phyloP scores from a whole-genome alignment of 2,797 vertebrate genomes.

The Rhinella marina region DNA sequence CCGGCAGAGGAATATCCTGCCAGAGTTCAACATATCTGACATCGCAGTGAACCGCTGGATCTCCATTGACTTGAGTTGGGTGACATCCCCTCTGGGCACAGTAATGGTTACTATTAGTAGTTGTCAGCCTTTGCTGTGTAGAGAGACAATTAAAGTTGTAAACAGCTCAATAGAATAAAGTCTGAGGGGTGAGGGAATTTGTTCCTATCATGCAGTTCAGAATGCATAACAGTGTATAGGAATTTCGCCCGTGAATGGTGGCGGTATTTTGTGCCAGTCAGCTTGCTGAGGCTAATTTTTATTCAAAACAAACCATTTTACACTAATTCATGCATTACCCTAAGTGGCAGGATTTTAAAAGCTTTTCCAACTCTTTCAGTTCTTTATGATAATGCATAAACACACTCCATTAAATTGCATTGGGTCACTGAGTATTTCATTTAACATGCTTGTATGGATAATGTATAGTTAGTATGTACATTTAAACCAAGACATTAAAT shows the following conservation, averaged over 20 bases:
- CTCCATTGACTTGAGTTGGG: neutral
- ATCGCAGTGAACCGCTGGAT: too few species aligned
- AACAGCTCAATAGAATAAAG: too few species aligned
- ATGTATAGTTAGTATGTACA: constrained; percentile 19
- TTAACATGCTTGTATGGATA: constrained; percentile 25
- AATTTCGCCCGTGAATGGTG: neutral
- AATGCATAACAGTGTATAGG: neutral
- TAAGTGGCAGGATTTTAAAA: constrained; percentile 29
- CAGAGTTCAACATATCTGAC: too few species aligned
- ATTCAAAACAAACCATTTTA: neutral
- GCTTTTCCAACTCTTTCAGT: neutral
- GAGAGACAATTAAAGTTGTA: too few species aligned
- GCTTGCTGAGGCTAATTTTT: neutral
- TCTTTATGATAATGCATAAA: constrained; percentile 32
- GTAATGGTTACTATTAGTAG: neutral
- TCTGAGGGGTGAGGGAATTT: neutral
- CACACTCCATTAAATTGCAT: constrained; percentile 23
- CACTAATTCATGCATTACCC: neutral
- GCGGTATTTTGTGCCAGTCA: neutral
- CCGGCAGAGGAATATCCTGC: too few species aligned
- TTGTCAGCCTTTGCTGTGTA: neutral
- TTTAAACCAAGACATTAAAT: constrained; percentile 65
- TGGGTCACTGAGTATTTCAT: constrained; percentile 40
- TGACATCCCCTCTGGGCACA: neutral
- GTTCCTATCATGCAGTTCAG: neutral